These are phyloP conservation scores for Misgurnus mizolepis DNA, from an alignment of 2,113 vertebrate species.

Conservation along the genomic window DNA sequence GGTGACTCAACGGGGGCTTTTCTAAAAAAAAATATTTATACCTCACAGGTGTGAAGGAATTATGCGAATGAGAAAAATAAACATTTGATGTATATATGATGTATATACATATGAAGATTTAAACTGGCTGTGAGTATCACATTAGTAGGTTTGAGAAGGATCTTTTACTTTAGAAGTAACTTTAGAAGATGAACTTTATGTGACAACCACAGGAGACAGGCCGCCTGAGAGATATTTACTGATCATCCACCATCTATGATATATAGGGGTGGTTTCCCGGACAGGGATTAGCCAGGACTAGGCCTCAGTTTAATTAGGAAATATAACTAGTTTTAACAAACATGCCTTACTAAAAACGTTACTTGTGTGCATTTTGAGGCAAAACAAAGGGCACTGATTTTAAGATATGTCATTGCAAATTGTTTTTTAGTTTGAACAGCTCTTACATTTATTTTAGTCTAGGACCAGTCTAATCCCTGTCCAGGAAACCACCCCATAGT, in stretches of 20 bases:
- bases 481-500: too few species aligned
- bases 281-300: too few species aligned
- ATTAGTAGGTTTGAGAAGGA: background rate
- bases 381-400: too few species aligned
- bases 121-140: constrained; percentile 9
- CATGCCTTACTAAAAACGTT: too few species aligned
- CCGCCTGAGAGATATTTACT: constrained; percentile 23
- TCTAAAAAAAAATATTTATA: constrained; percentile 51
- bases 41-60: background rate
- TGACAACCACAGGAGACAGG: constrained; percentile 13
- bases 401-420: too few species aligned
- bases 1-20: constrained; percentile 19
- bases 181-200: constrained; percentile 21
- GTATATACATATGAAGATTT: background rate
- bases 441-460: too few species aligned
- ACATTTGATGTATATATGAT: background rate
- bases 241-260: background rate
- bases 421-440: too few species aligned
- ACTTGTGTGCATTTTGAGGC: too few species aligned
- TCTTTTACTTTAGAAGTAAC: background rate
- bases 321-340: too few species aligned
- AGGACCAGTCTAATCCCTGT: too few species aligned
- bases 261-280: too few species aligned
- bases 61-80: constrained; percentile 6
- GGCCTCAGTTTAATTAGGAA: too few species aligned